Evolutionary conservation across 2,888 invertebrate species (phyloP).

Genomic region (Oscheius sp.): DNA sequence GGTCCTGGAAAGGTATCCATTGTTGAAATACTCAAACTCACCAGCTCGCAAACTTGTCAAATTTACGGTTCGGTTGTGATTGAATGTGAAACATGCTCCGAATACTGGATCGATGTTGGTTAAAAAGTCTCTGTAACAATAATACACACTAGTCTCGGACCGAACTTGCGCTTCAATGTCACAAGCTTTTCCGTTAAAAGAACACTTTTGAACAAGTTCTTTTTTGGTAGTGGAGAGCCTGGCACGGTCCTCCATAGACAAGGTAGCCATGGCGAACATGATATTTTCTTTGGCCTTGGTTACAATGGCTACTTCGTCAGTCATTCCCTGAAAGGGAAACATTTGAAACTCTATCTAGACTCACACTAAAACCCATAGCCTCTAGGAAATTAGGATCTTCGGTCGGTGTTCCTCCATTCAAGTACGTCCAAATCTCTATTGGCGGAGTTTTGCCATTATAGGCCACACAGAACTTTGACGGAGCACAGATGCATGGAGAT

Average conservation of each 20-base stretch:
- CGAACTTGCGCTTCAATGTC: constrained; percentile 68
- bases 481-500: constrained; percentile 66
- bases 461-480: constrained; percentile 63
- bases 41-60: constrained; percentile 68
- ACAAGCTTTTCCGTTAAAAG: constrained; percentile 71
- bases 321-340: constrained; percentile 64
- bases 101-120: constrained; percentile 68
- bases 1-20: constrained; percentile 52
- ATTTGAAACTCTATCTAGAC: background rate
- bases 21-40: constrained; percentile 4
- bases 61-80: constrained; percentile 62
- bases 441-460: constrained; percentile 62
- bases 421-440: constrained; percentile 65
- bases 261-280: constrained; percentile 70
- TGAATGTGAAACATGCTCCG: constrained; percentile 69
- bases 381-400: constrained; percentile 68
- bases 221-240: constrained; percentile 67
- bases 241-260: constrained; percentile 64
- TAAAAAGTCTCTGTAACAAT: constrained; percentile 62
- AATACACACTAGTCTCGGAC: background rate
- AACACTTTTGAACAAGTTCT: constrained; percentile 72
- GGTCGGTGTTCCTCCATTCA: constrained; percentile 57
- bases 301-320: constrained; percentile 73
- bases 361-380: constrained; percentile 70
- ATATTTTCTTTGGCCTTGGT: constrained; percentile 73